Base-by-base conservation (phyloP, 1,140 invertebrate species). In the Aphaenogaster rudis region DNA sequence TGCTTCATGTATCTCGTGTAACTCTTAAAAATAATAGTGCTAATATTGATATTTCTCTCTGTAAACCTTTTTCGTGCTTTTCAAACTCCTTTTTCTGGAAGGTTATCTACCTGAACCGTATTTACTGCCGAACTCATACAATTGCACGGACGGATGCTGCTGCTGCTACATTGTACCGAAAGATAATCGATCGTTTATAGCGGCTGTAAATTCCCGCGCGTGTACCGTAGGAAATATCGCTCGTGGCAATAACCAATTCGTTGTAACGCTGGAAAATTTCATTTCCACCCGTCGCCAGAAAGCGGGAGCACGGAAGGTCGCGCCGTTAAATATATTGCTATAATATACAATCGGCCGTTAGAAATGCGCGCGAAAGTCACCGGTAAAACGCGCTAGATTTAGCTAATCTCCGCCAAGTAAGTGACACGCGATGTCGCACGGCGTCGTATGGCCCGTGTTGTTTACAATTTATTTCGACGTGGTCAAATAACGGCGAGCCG, bases 221-320 rank as follows among this genome's bases (percentile, higher is more conserved):
- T 57, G 48, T 50, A 78, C 45, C 45, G 42, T 50, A 74, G 61
- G n/a, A 87, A 78, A 81, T 76, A 80, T 86, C 52, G 33, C 82
- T 79, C 39, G 17, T 87, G 52, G 67, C 71, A 77, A 69, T 71
- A 76, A 59, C 45, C 78, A 87, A 88, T 88, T 88, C 82, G 82
- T 63, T 86, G 82, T 88, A 86, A 79, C 84, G 84, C 50, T 86
- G 87, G 63, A 86, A 86, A 88, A 86, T 88, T 88, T 88, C 84
- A 88, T 88, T 88, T 88, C 66, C 82, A 88, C 87, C 82, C 82
- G 74, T 88, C 74, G 82, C 63, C 54, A 77, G 82, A 79, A 78
- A 86, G 87, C 59, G 42, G 39, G 39, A 74, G 48, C n/a, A 15
- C n/a, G 59, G 39, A 54, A 66, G 48, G 74, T 59, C 54, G 21